phyloP scores from a whole-genome alignment of 2,888 invertebrate genomes.

The Stenurella melanura region DNA sequence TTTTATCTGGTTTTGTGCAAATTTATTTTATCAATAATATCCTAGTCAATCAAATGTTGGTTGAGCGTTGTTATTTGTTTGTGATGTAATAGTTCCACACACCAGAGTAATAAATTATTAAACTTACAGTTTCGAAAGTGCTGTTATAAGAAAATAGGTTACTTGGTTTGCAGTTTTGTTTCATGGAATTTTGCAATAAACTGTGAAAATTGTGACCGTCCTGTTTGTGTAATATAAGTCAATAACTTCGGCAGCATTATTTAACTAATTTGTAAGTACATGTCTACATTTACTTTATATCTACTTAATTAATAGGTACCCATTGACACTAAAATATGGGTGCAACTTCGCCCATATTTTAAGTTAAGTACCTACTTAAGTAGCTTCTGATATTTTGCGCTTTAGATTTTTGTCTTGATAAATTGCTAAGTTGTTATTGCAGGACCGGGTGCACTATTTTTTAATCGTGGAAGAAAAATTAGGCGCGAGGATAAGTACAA shows the following conservation, averaged over 20 bases:
- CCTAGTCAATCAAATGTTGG: constrained; percentile 33
- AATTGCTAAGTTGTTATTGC: not conserved
- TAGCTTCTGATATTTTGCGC: not conserved
- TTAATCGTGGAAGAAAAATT: not conserved
- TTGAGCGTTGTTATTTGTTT: constrained; percentile 52
- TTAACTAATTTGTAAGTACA: constrained; percentile 24
- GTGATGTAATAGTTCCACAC: constrained; percentile 68
- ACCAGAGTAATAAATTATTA: constrained; percentile 45
- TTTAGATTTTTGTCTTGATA: constrained; percentile 3
- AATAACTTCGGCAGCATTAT: not conserved
- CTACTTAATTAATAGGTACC: not conserved
- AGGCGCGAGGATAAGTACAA: not conserved
- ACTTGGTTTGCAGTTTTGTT: constrained; percentile 47
- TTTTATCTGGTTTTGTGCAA: constrained; percentile 34
- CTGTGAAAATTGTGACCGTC: constrained; percentile 47
- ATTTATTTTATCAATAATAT: constrained; percentile 45
- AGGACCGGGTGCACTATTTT: constrained; percentile 2
- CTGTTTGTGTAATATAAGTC: constrained; percentile 38
- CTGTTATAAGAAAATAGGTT: constrained; percentile 40
- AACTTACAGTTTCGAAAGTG: constrained; percentile 48
- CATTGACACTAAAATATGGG: not conserved
- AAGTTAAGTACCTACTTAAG: too few relatives aligned
- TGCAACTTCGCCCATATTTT: not conserved
- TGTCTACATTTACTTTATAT: not conserved
- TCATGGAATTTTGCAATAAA: constrained; percentile 54